phyloP scores from a whole-genome alignment of 2,797 vertebrate genomes.

The Neoniphon sammara region DNA sequence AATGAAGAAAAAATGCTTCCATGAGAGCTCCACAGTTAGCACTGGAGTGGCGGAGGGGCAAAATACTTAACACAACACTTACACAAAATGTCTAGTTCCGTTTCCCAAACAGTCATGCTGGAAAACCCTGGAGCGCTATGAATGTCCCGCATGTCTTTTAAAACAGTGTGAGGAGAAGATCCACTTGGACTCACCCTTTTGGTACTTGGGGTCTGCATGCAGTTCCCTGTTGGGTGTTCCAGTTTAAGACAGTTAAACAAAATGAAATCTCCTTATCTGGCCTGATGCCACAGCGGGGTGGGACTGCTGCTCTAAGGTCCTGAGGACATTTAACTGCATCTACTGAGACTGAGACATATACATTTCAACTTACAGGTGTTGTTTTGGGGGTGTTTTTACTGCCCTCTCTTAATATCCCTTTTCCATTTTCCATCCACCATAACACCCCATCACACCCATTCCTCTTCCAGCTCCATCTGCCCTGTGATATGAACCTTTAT shows the following conservation, averaged over 20 bases:
- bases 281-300: neutral
- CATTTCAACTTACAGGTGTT: conserved; percentile 12
- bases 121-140: conserved; percentile 33
- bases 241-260: neutral
- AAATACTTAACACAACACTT: conserved; percentile 67
- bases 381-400: conserved; percentile 22
- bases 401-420: neutral
- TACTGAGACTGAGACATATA: neutral
- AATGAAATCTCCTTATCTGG: neutral
- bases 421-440: conserved; percentile 11
- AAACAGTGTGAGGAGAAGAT: conserved; percentile 31
- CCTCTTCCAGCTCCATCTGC: neutral
- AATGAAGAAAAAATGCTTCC: conserved; percentile 63
- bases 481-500: conserved; percentile 18
- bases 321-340: neutral
- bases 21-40: conserved; percentile 54
- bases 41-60: conserved; percentile 52
- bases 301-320: conserved; percentile 1
- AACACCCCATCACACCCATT: neutral
- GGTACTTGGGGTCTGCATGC: no score
- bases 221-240: neutral
- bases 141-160: conserved; percentile 3
- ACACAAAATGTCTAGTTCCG: conserved; percentile 58
- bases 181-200: conserved; percentile 22
- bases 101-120: conserved; percentile 44